Conservation (phyloP, 2,888 invertebrate genomes). For the Troglohyphantes excavatus region DNA sequence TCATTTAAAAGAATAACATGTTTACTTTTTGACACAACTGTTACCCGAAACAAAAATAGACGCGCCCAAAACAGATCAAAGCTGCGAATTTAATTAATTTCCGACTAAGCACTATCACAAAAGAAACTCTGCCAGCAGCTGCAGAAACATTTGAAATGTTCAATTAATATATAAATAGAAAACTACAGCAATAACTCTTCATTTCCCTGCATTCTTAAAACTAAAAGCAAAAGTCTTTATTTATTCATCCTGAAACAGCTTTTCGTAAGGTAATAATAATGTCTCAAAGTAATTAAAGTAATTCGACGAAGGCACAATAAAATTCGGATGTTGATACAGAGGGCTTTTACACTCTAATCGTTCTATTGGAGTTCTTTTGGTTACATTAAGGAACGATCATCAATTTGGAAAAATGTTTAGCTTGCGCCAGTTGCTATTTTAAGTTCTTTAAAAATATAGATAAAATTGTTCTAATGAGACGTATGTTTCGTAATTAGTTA, state of each 20-base stretch:
- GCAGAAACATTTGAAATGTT: not conserved
- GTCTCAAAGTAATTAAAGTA: conserved; percentile 37
- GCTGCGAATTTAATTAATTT: conserved; percentile 23
- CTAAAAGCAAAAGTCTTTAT: conserved; percentile 27
- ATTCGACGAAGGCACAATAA: not conserved
- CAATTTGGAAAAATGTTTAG: no score
- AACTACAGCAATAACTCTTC: conserved; percentile 43
- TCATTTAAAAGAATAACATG: not conserved
- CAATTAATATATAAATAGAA: conserved; percentile 6
- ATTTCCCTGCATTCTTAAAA: not conserved
- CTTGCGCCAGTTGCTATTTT: no score
- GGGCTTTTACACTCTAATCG: no score
- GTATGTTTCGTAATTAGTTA: no score
- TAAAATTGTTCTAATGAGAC: no score
- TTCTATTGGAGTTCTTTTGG: no score
- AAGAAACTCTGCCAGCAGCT: not conserved
- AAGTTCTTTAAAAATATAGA: no score
- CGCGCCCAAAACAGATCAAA: not conserved
- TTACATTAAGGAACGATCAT: no score
- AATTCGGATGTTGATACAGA: no score
- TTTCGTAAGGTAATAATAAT: not conserved
- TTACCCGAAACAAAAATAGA: not conserved
- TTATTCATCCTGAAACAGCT: conserved; percentile 23
- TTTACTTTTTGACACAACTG: not conserved
- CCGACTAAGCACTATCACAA: not conserved